phyloP scores from a whole-genome alignment of 2,888 invertebrate species.

The Melinaea marsaeus region DNA sequence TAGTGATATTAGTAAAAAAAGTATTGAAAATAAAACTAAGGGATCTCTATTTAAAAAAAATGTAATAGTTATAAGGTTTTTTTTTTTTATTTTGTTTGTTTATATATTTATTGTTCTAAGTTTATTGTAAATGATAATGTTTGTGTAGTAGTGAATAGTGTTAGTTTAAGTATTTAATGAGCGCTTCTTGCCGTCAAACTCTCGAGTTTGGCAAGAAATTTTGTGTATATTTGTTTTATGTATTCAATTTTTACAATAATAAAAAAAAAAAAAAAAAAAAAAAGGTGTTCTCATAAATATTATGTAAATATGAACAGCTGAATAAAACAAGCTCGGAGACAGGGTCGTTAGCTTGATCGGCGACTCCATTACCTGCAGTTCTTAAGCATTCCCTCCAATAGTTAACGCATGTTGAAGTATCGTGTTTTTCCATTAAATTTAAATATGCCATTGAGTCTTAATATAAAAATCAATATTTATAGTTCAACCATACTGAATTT shows the following conservation, averaged over 20 bases:
- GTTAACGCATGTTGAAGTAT: constrained; percentile 19
- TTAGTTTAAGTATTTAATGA: too few species aligned
- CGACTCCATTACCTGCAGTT: constrained; percentile 29
- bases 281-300: neutral
- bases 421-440: constrained; percentile 12
- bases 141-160: too few species aligned
- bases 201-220: too few species aligned
- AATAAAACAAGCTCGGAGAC: constrained; percentile 25
- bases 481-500: too few species aligned
- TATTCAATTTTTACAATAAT: neutral
- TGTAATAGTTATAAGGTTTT: too few species aligned
- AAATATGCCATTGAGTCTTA: neutral
- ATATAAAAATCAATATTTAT: neutral
- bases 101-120: too few species aligned
- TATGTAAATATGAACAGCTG: constrained; percentile 27
- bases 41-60: too few species aligned
- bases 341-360: constrained; percentile 31
- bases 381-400: constrained; percentile 17
- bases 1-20: too few species aligned
- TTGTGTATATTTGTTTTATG: neutral
- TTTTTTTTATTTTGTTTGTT: too few species aligned
- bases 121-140: too few species aligned
- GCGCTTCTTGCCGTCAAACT: too few species aligned
- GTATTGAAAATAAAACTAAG: too few species aligned
- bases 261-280: neutral